phyloP scores from a whole-genome alignment of 1,140 invertebrate species.

The Lethrus apterus region DNA sequence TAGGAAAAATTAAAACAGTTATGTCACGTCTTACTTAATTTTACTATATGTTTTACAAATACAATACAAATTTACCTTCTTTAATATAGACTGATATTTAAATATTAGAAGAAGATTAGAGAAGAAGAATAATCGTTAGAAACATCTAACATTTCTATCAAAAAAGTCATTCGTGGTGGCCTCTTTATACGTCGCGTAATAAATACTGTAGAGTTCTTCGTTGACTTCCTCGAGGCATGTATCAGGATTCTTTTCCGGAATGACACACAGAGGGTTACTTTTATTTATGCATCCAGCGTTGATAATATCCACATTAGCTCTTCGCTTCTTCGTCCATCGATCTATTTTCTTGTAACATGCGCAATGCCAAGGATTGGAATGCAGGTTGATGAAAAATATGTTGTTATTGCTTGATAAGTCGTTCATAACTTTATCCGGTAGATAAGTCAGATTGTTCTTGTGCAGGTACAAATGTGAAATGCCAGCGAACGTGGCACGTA shows the following conservation, averaged over 20 bases:
- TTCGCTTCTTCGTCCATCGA: neutral
- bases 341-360: neutral
- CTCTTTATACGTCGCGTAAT: neutral
- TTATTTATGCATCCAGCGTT: neutral
- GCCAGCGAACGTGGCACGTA: neutral
- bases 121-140: no score
- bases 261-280: neutral
- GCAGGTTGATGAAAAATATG: neutral
- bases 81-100: no score
- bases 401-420: neutral
- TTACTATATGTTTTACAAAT: no score
- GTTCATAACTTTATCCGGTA: neutral
- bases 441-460: neutral
- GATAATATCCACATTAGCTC: neutral
- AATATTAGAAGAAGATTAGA: no score
- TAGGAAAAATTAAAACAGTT: no score
- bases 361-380: conserved; percentile 5
- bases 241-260: neutral
- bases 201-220: neutral
- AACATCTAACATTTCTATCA: conserved; percentile 5
- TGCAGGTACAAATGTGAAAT: neutral
- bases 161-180: neutral
- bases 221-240: neutral
- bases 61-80: no score
- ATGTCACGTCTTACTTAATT: no score